Percentiles rank a stretch among this genome's conserved stretches.
phyloP scores from a whole-genome alignment of 1,140 invertebrate genomes.

The Aphelinus certus region DNA sequence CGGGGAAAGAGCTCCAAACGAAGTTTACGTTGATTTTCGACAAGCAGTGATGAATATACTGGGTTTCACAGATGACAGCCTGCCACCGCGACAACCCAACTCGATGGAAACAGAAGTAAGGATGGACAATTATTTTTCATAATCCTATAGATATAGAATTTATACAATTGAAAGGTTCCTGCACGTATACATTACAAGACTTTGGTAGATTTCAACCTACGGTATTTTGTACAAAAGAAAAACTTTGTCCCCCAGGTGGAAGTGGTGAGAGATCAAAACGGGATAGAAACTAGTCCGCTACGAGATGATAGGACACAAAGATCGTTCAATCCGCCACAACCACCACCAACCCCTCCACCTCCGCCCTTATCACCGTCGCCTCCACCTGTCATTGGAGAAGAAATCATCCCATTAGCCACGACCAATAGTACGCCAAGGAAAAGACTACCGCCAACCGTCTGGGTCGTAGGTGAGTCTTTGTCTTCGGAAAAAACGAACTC shows the following conservation, averaged over 20 bases:
- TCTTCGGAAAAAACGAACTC: no score
- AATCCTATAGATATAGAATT: no score
- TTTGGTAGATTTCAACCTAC: no score
- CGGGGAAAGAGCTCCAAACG: conserved; percentile 82
- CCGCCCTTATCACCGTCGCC: background rate
- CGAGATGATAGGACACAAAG: background rate
- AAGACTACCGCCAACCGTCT: conserved; percentile 73
- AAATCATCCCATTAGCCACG: conserved; percentile 27
- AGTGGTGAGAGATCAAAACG: conserved; percentile 6
- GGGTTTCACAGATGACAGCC: conserved; percentile 69
- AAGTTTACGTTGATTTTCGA: conserved; percentile 84
- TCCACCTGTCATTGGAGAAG: background rate
- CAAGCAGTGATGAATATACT: conserved; percentile 77
- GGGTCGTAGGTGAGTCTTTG: conserved; percentile 74
- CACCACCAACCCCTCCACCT: conserved; percentile 24
- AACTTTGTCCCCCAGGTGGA: background rate
- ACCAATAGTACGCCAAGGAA: conserved; percentile 57
- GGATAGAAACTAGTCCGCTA: background rate
- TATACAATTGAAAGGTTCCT: no score
- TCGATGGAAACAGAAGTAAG: conserved; percentile 59
- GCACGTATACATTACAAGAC: no score
- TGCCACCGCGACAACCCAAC: conserved; percentile 15
- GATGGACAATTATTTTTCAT: no score
- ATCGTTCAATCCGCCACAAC: conserved; percentile 25
- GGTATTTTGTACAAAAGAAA: background rate